These are phyloP conservation scores for Festucalex cinctus DNA, from an alignment of 2,113 vertebrate genomes.

Conservation along the genomic window DNA sequence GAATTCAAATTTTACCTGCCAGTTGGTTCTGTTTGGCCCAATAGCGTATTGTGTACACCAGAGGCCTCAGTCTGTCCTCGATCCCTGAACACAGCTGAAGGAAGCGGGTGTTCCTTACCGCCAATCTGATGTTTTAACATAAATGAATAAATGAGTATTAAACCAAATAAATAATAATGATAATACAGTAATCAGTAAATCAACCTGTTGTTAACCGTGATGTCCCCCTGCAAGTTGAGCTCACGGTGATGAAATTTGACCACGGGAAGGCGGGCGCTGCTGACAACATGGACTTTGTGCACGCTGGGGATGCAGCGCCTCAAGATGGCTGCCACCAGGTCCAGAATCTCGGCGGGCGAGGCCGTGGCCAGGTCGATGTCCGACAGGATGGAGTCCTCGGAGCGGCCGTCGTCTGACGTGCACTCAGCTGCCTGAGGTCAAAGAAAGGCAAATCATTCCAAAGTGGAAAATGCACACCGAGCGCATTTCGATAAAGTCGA, in stretches of 20 bases:
- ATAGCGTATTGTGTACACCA: conserved; percentile 81
- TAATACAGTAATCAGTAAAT: too few species aligned
- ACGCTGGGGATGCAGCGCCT: conserved; percentile 86
- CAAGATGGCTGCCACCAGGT: conserved; percentile 80
- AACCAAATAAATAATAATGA: not conserved
- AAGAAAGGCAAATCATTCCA: not conserved
- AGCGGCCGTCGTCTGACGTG: conserved; percentile 62
- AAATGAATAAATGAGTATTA: not conserved
- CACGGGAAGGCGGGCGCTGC: conserved; percentile 82
- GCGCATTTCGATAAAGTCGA: not conserved
- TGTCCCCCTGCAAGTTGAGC: conserved; percentile 82
- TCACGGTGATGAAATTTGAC: conserved; percentile 86
- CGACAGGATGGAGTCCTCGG: conserved; percentile 80
- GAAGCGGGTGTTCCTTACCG: conserved; percentile 85
- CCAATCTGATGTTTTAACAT: conserved; percentile 69
- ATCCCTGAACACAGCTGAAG: conserved; percentile 80
- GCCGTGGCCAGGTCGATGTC: conserved; percentile 75
- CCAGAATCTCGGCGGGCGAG: conserved; percentile 73
- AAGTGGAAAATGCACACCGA: not conserved
- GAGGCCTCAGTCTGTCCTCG: conserved; percentile 79
- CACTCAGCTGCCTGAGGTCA: conserved; percentile 57
- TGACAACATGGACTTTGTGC: conserved; percentile 81
- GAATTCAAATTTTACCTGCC: conserved; percentile 72
- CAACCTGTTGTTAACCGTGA: conserved; percentile 88
- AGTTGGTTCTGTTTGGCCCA: conserved; percentile 85